Base-by-base conservation (phyloP, 2,888 invertebrate species). In the Drosophila kambysellisi region DNA sequence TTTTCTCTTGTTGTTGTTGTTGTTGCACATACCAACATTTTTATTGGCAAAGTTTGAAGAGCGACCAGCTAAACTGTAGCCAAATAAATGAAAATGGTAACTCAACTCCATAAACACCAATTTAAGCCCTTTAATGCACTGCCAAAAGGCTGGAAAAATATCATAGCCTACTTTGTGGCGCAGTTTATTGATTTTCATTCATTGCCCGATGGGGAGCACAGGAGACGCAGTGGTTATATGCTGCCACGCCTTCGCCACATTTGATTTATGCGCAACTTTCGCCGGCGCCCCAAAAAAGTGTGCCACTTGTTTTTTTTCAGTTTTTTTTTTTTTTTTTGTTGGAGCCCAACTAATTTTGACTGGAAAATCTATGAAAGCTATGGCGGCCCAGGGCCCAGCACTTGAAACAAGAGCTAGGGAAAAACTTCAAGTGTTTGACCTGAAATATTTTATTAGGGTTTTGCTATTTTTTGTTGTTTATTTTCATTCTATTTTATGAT, bases 181-280 rank as follows among this genome's bases (percentile, higher is more conserved):
- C 20, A 41, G 20, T 62, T 46, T 78, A 81, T 81, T 69, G 83
- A 81, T 81, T 81, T 76, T 81, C 64, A 20, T 46, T 63, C 58
- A 58, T 56, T 41, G 59, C 64, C 9, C 5, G 37, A 56, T 7
- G 9, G 51, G 51, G 12, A 12, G n/a, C n/a, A 1, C 3, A 29
- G 29, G 20, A 4, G 29, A n/a, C 56, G 12, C 3, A 12, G 41
- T 25, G 30, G 43, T 30, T 48, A 46, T 48, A 46, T 20, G 15
- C 25, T 3, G 50, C 63, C 67, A 72, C 78, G 61, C 79, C 82
- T 48, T 15, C 11, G 4, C 46, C 77, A 20, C 57, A 58, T 79
- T 82, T 79, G 81, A 81, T 81, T 81, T 81, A 81, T 83, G 81
- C 70, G 33, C 67, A 76, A 81, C 77, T 81, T 83, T 76, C 76